Conservation (phyloP, 2,113 vertebrate genomes). For the Cyphomyrus plagiostoma region DNA sequence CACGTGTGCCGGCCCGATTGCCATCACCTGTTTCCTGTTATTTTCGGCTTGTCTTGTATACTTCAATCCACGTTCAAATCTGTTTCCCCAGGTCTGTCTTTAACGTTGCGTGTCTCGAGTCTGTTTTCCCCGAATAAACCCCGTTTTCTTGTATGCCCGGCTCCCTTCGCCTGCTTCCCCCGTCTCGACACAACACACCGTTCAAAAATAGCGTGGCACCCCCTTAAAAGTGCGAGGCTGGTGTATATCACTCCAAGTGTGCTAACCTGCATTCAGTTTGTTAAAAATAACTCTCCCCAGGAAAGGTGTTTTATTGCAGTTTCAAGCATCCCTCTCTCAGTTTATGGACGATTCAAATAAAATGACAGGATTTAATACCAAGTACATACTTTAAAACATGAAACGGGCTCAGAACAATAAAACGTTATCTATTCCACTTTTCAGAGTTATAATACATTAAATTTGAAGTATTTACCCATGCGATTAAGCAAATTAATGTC, state of each 20-base stretch:
- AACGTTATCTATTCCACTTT: background rate
- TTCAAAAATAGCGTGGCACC: background rate
- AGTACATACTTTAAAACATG: background rate
- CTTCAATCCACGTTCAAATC: no score
- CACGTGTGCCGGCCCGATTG: no score
- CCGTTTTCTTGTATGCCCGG: no score
- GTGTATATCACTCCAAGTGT: background rate
- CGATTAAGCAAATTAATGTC: constrained; percentile 1
- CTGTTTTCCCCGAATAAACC: no score
- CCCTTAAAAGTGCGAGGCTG: background rate
- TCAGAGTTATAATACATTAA: background rate
- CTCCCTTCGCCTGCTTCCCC: no score
- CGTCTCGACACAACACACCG: no score
- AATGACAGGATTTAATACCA: background rate
- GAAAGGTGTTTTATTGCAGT: background rate
- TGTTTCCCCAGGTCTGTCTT: no score
- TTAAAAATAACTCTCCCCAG: background rate
- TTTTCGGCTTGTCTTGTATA: no score
- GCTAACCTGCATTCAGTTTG: background rate
- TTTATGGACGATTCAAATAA: background rate
- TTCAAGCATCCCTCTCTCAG: background rate
- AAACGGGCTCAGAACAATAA: background rate
- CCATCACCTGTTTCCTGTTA: no score
- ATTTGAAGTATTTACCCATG: background rate
- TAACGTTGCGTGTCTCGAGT: no score